Percentiles rank a stretch among this genome's conserved stretches.
Conservation (phyloP, 1,140 invertebrate species). For the Dreissena polymorpha region DNA sequence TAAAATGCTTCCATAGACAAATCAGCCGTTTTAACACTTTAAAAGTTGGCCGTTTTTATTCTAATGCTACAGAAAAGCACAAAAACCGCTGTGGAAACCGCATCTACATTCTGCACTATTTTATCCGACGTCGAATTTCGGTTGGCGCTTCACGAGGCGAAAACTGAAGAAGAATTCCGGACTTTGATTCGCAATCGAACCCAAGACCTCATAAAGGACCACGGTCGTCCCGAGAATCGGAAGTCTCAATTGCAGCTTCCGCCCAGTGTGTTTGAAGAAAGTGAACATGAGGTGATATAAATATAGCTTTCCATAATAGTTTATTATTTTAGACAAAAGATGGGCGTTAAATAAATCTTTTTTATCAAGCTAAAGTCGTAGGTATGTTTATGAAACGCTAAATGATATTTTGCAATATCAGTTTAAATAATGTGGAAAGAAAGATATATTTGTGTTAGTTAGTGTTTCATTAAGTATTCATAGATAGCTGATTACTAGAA, state of each 20-base stretch:
- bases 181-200: constrained; percentile 81
- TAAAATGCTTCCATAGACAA: too few relatives aligned
- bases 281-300: constrained; percentile 60
- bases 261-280: constrained; percentile 61
- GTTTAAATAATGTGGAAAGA: too few relatives aligned
- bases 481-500: too few relatives aligned
- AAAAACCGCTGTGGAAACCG: constrained; percentile 85
- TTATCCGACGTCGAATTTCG: constrained; percentile 85
- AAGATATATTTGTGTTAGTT: too few relatives aligned
- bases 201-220: constrained; percentile 82
- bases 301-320: neutral
- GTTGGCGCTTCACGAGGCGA: constrained; percentile 81
- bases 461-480: too few relatives aligned
- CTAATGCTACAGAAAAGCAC: constrained; percentile 83
- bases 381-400: too few relatives aligned
- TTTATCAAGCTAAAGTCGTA: neutral
- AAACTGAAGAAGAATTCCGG: constrained; percentile 78
- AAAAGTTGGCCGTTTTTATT: too few relatives aligned
- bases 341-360: neutral
- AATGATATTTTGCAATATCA: too few relatives aligned
- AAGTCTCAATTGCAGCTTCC: constrained; percentile 60
- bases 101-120: constrained; percentile 84
- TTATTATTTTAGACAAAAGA: neutral
- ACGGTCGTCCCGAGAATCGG: constrained; percentile 79
- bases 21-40: too few relatives aligned